A percentile compares a stretch with the other conserved stretches of the same genome.
Conservation (phyloP, 2,797 vertebrate genomes). For the Rachycentron canadum region DNA sequence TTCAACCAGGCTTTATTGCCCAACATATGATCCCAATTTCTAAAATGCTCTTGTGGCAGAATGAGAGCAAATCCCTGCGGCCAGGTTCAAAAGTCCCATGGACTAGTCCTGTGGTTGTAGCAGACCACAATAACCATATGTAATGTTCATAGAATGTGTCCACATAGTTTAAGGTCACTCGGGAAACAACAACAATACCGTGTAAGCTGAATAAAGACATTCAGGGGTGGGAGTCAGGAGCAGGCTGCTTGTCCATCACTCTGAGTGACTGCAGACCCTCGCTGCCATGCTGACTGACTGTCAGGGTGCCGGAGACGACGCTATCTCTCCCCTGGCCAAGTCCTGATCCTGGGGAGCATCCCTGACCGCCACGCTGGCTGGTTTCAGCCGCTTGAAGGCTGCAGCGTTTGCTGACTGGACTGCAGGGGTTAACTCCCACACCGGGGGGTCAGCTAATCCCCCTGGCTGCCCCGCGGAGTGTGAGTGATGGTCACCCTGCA, state of each 20-base stretch:
- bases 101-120: neutral
- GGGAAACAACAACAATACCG: no score
- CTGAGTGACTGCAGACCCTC: conserved; percentile 58
- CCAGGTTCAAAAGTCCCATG: neutral
- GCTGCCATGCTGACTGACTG: conserved; percentile 57
- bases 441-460: conserved; percentile 75
- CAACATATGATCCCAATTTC: neutral
- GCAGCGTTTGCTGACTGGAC: conserved; percentile 73
- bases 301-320: conserved; percentile 79
- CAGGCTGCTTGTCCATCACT: conserved; percentile 61
- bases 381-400: conserved; percentile 44
- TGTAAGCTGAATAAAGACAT: conserved; percentile 12
- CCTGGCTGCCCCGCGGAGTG: conserved; percentile 54
- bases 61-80: neutral
- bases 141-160: neutral
- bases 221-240: conserved; percentile 29
- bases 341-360: conserved; percentile 75
- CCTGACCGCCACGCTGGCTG: conserved; percentile 57
- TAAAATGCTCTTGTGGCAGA: neutral
- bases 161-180: neutral
- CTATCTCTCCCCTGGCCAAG: conserved; percentile 72
- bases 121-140: neutral
- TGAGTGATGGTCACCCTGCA: conserved; percentile 68
- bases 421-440: conserved; percentile 72
- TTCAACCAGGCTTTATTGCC: neutral